Conservation (phyloP, 1,140 invertebrate genomes). For the Drosophila ogumai region DNA sequence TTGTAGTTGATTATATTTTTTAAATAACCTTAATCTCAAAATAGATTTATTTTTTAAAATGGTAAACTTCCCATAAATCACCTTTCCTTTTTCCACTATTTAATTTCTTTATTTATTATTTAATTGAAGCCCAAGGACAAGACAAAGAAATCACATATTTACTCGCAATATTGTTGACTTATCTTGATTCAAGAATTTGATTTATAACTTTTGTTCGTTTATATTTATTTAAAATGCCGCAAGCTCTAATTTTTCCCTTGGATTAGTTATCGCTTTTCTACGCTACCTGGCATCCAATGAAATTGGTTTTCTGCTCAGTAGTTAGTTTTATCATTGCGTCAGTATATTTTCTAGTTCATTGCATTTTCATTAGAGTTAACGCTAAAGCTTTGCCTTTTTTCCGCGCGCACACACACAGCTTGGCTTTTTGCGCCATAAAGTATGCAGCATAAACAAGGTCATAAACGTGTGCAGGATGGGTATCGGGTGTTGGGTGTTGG, state of each 20-base stretch:
- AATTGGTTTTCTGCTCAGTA: slow-evolving; percentile 56
- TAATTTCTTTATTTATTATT: background rate
- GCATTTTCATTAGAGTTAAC: slow-evolving; percentile 67
- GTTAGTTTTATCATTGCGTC: slow-evolving; percentile 66
- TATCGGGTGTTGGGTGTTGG: slow-evolving; percentile 1
- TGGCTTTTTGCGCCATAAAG: slow-evolving; percentile 50
- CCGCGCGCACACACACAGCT: slow-evolving; percentile 9
- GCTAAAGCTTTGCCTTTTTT: slow-evolving; percentile 25
- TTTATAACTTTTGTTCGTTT: background rate
- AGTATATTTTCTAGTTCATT: slow-evolving; percentile 62
- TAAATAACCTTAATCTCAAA: background rate
- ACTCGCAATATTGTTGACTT: background rate
- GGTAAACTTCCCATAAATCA: background rate
- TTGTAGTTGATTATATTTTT: background rate
- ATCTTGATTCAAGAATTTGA: slow-evolving; percentile 1
- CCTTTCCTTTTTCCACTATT: no score
- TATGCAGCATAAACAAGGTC: slow-evolving; percentile 71
- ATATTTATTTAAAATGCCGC: slow-evolving; percentile 15
- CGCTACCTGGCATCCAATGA: slow-evolving; percentile 4
- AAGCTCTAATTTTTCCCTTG: background rate
- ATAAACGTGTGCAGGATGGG: slow-evolving; percentile 61
- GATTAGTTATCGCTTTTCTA: slow-evolving; percentile 7
- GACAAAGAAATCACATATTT: background rate
- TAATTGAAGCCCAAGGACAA: background rate
- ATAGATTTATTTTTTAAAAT: background rate